Conservation (phyloP, 2,113 vertebrate species). For the Ammospiza nelsoni region DNA sequence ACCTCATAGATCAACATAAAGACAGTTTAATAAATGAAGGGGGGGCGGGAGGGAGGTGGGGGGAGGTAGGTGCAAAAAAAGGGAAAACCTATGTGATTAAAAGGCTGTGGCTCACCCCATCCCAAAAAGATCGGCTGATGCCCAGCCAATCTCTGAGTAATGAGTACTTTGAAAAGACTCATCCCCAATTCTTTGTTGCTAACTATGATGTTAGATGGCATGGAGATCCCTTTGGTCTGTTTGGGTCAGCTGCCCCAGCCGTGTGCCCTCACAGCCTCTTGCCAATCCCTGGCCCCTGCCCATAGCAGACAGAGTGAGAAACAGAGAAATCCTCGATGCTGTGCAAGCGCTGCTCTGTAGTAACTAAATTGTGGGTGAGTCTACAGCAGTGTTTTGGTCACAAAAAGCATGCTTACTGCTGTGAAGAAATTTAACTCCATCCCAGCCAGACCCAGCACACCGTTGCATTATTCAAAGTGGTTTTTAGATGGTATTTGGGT, state of each 20-base stretch:
- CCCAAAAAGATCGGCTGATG: not conserved
- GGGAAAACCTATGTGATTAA: not conserved
- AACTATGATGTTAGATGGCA: not conserved
- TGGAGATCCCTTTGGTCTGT: not conserved
- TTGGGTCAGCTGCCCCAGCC: not conserved
- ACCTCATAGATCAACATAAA: not conserved
- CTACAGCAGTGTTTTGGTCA: not conserved
- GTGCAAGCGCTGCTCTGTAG: not conserved
- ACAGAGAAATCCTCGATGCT: not conserved
- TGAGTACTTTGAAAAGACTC: not conserved
- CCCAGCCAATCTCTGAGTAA: not conserved
- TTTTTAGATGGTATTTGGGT: not conserved
- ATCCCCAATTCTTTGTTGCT: not conserved
- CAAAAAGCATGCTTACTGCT: not conserved
- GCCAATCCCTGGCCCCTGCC: accelerated
- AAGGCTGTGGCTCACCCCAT: not conserved
- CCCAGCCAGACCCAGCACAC: not conserved
- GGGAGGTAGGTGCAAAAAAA: not conserved
- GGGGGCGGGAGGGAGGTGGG: accelerated
- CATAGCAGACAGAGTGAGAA: not conserved
- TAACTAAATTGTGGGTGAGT: not conserved
- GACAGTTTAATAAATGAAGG: not conserved
- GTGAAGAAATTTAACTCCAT: not conserved
- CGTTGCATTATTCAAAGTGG: not conserved
- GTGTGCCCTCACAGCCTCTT: not conserved